phyloP scores from a whole-genome alignment of 2,888 invertebrate species.

The Cyaniris semiargus region DNA sequence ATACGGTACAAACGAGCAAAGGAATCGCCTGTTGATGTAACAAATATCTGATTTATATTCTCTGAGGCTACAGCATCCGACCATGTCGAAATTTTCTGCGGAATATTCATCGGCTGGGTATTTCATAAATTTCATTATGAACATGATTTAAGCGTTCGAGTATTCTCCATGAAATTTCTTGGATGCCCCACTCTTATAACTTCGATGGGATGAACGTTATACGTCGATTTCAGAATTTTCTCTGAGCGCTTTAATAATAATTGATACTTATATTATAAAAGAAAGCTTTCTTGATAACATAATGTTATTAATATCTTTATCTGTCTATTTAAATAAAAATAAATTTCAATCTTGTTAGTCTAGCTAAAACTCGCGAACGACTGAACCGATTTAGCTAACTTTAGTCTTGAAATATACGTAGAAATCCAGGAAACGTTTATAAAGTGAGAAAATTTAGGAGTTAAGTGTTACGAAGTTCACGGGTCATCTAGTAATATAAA shows the following conservation, averaged over 20 bases:
- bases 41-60: background rate
- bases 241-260: background rate
- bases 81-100: slow-evolving; percentile 21
- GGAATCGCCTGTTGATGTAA: background rate
- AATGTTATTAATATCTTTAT: too few species aligned
- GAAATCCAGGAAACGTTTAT: too few species aligned
- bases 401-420: too few species aligned
- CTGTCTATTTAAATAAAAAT: too few species aligned
- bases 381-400: too few species aligned
- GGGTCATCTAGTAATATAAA: too few species aligned
- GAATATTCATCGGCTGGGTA: slow-evolving; percentile 18
- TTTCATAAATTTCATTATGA: slow-evolving; percentile 24
- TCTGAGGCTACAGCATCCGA: background rate
- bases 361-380: too few species aligned
- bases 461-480: too few species aligned
- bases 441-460: too few species aligned
- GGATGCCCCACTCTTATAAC: slow-evolving; percentile 19
- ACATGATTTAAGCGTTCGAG: slow-evolving; percentile 9
- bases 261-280: background rate
- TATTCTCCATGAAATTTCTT: slow-evolving; percentile 7
- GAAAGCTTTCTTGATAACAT: too few species aligned
- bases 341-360: too few species aligned
- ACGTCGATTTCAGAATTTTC: background rate
- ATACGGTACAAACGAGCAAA: background rate
- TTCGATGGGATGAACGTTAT: background rate